Base-by-base conservation (phyloP, 1,140 invertebrate genomes). In the Rhopalosiphum padi region DNA sequence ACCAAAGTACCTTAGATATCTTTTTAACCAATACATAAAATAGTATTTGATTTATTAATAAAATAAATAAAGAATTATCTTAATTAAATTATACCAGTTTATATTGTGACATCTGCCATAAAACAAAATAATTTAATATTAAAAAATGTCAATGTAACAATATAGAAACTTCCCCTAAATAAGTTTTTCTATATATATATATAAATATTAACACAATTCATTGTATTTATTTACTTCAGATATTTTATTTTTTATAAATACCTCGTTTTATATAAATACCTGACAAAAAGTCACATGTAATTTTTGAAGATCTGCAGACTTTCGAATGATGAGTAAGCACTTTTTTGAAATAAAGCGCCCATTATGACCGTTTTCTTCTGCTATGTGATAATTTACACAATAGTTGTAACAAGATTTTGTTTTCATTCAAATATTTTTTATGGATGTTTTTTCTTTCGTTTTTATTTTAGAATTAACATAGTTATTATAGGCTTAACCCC, bases 241-340 rank as follows among this genome's bases (percentile, higher is more conserved):
- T 53, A 93, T 93, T 83, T 93, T 93, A 93, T 85, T 93, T 92
- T 85, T 86, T 51, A 93, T 93, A 93, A 93, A 93, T 93, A 93
- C 91, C 91, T 93, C 91, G 41, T 93, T 92, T 85, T n/a, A 53
- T 92, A 92, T 92, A 92, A 92, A 92, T 92, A 92, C 91, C 91
- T 92, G 91, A 92, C 91, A 55, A 83, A 92, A 92, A 92, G 91
- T 90, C 88, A 92, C 91, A 92, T 92, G 91, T 92, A 85, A 92
- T 85, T 92, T 92, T 92, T 83, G 91, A 85, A 53, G 91, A 85
- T 93, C 91, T 93, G 91, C 91, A 41, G 21, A 53, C 91, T 85
- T 86, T 83, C 48, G 48, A 85, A 86, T 85, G 77, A 93, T 46
- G 37, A 53, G 35, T 37, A 86, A 82, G 82, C 91, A 85, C 82